phyloP scores from a whole-genome alignment of 2,797 vertebrate genomes.

The Dendrocincla tyrannina region DNA sequence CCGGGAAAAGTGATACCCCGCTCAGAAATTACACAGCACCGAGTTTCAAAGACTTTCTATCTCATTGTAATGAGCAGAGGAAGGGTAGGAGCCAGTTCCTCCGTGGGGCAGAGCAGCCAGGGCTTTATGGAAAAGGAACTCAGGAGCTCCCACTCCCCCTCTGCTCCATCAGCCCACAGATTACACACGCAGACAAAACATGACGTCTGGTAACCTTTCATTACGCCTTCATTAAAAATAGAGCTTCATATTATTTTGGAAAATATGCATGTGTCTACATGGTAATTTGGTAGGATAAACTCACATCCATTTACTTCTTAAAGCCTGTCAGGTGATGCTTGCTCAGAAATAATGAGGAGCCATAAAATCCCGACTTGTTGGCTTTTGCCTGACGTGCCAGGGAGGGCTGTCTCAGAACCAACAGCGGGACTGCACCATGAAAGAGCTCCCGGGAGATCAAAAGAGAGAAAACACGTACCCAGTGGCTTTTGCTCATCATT shows the following conservation, averaged over 20 bases:
- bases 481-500: conserved; percentile 44
- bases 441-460: not conserved
- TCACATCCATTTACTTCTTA: not conserved
- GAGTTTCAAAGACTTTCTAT: not conserved
- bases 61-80: not conserved
- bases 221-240: conserved; percentile 55
- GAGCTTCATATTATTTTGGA: conserved; percentile 17
- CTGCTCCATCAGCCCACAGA: not conserved
- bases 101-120: not conserved
- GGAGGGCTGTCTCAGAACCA: not conserved
- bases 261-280: conserved; percentile 6
- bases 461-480: not conserved
- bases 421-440: not conserved
- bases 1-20: not conserved
- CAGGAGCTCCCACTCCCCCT: not conserved
- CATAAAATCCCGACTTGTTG: not conserved
- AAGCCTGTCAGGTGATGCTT: conserved; percentile 29
- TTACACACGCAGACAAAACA: conserved; percentile 29
- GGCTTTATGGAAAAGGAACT: conserved; percentile 19
- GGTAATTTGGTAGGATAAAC: conserved; percentile 28
- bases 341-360: conserved; percentile 56
- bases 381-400: not conserved
- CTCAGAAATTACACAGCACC: fast-evolving
- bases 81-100: not conserved
- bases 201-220: conserved; percentile 16